Evolutionary conservation across 2,888 invertebrate species (phyloP), one percentile per base, ranked within the genome.

Genomic region (Lymantria monacha): DNA sequence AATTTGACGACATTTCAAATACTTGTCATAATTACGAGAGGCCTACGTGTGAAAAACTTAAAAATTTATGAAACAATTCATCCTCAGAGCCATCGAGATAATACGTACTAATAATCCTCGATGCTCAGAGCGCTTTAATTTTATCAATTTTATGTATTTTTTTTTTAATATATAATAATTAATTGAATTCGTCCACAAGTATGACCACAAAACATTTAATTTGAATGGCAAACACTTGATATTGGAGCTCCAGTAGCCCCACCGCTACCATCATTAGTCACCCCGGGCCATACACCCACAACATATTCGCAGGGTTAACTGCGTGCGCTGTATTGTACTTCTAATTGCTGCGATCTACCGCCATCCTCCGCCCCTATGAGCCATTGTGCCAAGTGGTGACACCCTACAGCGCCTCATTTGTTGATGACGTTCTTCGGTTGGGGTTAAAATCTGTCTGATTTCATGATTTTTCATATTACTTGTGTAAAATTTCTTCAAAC

Each of bases 221-320:
- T 53, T 49, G 40, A 53, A 53, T 46, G 31, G 31, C 48, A 52
- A 53, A 53, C 52, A 48, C n/a, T 48, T 41, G 49, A 51, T 44
- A 49, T 42, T 40, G 40, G 53, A 65, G 62, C 55, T 36, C 40
- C 22, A 12, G 40, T 46, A 12, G 38, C 10, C 7, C 2, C 36
- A 36, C 3, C 45, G 45, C 56, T 57, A 47, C 57, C 59, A 51
- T 7, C 55, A 46, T 55, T 65, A 68, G 63, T 68, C 60, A 63
- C 51, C 42, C 49, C 54, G 10, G 53, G 60, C 55, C 63, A 13
- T 58, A 69, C 72, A 51, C 76, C 68, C 77, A 70, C 41, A 74
- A 61, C 77, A 77, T 78, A 76, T 77, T 77, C 61, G 62, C 56
- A 73, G 74, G 69, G 74, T 76, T 76, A 74, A 63, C 62, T 44